Base-by-base conservation (phyloP, 2,797 vertebrate genomes). In the Scleropages formosus region DNA sequence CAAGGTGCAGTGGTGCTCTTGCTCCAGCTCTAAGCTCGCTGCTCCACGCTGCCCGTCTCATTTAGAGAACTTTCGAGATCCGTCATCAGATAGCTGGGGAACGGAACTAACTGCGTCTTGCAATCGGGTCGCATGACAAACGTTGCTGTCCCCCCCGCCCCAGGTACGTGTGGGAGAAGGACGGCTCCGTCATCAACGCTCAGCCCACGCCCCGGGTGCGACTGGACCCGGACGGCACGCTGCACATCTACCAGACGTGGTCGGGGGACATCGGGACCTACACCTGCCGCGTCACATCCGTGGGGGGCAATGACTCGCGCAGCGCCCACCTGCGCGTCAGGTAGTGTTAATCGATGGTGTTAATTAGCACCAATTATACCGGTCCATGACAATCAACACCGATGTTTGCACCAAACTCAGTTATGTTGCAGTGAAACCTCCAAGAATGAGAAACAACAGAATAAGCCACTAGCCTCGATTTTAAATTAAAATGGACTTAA, bases 231-330 rank as follows among this genome's bases (percentile, higher is more conserved):
- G 88, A 85, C 0, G 96, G 96, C 73, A 94, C 96, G 9, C 90
- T 99, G 74, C 95, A 98, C 87, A 96, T 99, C 88, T 94, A 95
- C 18, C 97, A 98, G 81, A 98, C 97, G 0, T 99, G 96, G 97
- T 98, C 97, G 0, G 97, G 97, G 0, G 97, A 99, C 89, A 98
- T 98, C 0, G 96, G 96, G 81, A 97, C 93, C 0, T 98, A 99
- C 89, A 97, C 95, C 44, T 99, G 96, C 91, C 89, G 92, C 4
- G 95, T 98, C 79, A 88, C 95, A 31, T 98, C 97, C 0, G 93
- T 95, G 0, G 96, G 96, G 0, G 97, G 96, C 79, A 98, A 98
- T 1, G 97, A 98, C 85, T 97, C 97, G 0, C 94, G 90, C 78
- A 96, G 89, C 0, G 96, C 96, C 0, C 93, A 97, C 84, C 93